Conservation (phyloP, 2,797 vertebrate species). For the Pipistrellus pygmaeus region DNA sequence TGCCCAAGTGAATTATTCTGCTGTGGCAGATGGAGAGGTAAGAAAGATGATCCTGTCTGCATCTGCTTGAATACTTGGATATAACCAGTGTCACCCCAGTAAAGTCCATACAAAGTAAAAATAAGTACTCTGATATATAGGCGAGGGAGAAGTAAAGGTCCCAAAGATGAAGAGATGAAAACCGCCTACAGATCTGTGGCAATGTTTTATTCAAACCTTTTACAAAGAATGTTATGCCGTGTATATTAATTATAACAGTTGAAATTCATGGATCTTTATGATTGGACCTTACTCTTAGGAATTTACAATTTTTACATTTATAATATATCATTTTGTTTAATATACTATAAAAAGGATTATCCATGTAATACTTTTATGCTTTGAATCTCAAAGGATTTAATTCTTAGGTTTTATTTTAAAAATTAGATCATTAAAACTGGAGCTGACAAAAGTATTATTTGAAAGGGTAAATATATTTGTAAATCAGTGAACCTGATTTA, state of each 20-base stretch:
- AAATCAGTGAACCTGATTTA: constrained; percentile 14
- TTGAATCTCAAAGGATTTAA: constrained; percentile 45
- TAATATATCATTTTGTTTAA: constrained; percentile 38
- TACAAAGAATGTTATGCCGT: neutral
- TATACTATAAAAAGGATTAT: constrained; percentile 3
- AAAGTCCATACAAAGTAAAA: neutral
- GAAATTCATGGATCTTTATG: constrained; percentile 15
- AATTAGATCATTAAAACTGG: constrained; percentile 4
- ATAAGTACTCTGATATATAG: neutral
- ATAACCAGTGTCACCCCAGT: neutral
- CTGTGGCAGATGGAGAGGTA: constrained; percentile 97
- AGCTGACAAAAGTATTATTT: constrained; percentile 33
- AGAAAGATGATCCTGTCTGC: constrained; percentile 50
- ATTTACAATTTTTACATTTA: constrained; percentile 40
- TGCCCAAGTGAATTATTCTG: constrained; percentile 98
- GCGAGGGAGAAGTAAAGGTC: neutral
- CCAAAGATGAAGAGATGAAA: neutral
- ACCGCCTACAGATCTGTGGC: neutral
- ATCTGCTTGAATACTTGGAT: neutral
- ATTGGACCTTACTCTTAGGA: neutral
- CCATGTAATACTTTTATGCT: constrained; percentile 10
- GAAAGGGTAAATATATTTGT: constrained; percentile 24
- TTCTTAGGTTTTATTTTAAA: constrained; percentile 13
- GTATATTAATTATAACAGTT: constrained; percentile 12
- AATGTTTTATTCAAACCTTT: constrained; percentile 23